phyloP scores from a whole-genome alignment of 2,888 invertebrate genomes.

The Anodontia alba region DNA sequence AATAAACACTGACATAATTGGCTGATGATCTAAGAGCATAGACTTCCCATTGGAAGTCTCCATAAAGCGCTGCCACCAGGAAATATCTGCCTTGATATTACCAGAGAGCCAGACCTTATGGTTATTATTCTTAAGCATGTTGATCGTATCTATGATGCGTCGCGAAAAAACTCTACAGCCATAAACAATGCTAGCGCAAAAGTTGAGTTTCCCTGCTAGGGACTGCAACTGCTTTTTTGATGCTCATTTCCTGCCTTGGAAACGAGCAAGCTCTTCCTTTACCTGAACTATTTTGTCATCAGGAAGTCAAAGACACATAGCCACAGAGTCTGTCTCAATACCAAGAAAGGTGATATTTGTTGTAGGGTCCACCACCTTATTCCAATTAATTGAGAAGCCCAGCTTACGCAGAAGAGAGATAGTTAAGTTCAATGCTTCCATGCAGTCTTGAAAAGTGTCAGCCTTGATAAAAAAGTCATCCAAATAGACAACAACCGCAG shows the following conservation, averaged over 20 bases:
- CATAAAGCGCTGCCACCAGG: constrained; percentile 31
- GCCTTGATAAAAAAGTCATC: too few relatives aligned
- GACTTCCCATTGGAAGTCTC: too few relatives aligned
- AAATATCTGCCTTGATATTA: constrained; percentile 16
- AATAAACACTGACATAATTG: constrained; percentile 19
- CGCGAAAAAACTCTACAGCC: constrained; percentile 41
- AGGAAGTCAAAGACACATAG: constrained; percentile 24
- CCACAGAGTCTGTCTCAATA: too few relatives aligned
- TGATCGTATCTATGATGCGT: neutral
- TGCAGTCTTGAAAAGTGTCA: too few relatives aligned
- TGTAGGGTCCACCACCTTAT: constrained; percentile 11
- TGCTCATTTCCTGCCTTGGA: neutral
- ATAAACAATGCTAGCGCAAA: constrained; percentile 36
- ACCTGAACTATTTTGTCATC: constrained; percentile 14
- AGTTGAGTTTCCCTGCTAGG: constrained; percentile 26
- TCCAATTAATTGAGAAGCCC: constrained; percentile 8
- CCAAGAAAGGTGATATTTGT: constrained; percentile 15
- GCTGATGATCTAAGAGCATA: constrained; percentile 24
- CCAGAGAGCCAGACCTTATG: constrained; percentile 15
- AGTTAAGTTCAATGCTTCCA: too few relatives aligned
- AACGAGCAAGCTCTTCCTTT: neutral
- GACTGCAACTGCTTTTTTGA: too few relatives aligned
- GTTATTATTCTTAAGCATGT: neutral
- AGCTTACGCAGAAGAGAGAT: constrained; percentile 12
- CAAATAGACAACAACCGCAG: too few relatives aligned